Evolutionary conservation across 1,140 invertebrate genomes (phyloP), one percentile per base, ranked within the genome.

Genomic region (Drosophila obscura): DNA sequence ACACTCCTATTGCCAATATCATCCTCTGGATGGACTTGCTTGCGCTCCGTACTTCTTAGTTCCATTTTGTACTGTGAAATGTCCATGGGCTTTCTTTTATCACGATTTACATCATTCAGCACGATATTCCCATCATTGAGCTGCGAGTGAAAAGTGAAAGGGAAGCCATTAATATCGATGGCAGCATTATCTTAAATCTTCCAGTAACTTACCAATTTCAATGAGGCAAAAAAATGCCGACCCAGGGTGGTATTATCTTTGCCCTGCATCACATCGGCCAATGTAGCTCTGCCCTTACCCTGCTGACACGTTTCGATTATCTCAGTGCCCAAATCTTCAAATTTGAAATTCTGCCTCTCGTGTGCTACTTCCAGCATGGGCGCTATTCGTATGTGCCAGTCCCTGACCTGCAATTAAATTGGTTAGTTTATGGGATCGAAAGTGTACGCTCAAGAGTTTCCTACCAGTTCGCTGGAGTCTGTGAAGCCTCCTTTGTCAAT

Each of bases 331-430:
- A 91, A 45, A 11, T 74, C 60, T 39, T 78, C 73, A 15, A 91
- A 80, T 24, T 87, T 87, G 28, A 91, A 91, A 52, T 88, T 89
- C 56, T 91, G 90, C 7, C 90, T 75, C 2, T 72, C 85, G 46
- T 82, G 85, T 2, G 90, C 77, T n/a, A 72, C 66, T 24, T 82
- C 81, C 39, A 91, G 55, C 7, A 72, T 68, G 45, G 90, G 90
- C 24, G 66, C 81, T 24, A 91, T 46, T 16, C 81, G 58, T 11
- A 65, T 62, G 61, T 91, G 90, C 90, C 90, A 91, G 43, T 82
- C 72, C 26, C 72, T 50, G 2, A 91, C 78, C 90, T 91, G 28
- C 0, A 61, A 72, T n/a, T 3, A 1, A 62, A 24, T 2, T 50
- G 8, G 45, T 68, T 45, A 8, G 13, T 13, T 48, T 49, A n/a